A percentile compares a stretch with the other conserved stretches of the same genome.
Evolutionary conservation across 2,888 invertebrate genomes (phyloP).

Genomic region (Maniola hyperantus): DNA sequence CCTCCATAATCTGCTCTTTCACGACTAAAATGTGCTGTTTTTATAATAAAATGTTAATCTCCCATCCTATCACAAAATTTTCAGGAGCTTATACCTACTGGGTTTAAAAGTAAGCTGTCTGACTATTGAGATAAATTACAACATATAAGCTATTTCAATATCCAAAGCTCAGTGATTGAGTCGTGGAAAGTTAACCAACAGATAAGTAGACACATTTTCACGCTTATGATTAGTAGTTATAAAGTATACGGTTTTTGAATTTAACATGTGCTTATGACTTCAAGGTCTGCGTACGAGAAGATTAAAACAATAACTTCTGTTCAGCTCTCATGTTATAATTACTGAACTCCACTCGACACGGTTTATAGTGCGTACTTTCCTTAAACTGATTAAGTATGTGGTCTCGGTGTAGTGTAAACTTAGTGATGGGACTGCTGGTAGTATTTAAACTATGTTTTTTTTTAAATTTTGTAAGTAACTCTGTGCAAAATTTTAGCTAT

Average conservation of each 20-base stretch:
- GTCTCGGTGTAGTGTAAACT: not conserved
- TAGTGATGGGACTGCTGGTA: not conserved
- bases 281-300: not conserved
- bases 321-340: not conserved
- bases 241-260: not conserved
- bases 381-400: constrained; percentile 10
- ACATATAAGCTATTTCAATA: too few relatives aligned
- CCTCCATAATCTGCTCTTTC: too few relatives aligned
- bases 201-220: too few relatives aligned
- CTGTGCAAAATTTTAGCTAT: not conserved
- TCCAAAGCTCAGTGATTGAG: too few relatives aligned
- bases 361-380: not conserved
- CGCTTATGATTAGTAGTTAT: too few relatives aligned
- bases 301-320: not conserved
- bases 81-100: too few relatives aligned
- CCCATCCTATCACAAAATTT: too few relatives aligned
- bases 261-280: not conserved
- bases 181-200: too few relatives aligned
- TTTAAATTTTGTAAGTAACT: not conserved
- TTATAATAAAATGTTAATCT: too few relatives aligned
- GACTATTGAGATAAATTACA: too few relatives aligned
- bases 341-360: constrained; percentile 7
- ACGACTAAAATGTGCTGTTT: too few relatives aligned
- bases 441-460: not conserved
- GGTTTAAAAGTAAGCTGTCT: too few relatives aligned